Conservation (phyloP, 2,113 vertebrate genomes). For the Campylorhamphus procurvoides region DNA sequence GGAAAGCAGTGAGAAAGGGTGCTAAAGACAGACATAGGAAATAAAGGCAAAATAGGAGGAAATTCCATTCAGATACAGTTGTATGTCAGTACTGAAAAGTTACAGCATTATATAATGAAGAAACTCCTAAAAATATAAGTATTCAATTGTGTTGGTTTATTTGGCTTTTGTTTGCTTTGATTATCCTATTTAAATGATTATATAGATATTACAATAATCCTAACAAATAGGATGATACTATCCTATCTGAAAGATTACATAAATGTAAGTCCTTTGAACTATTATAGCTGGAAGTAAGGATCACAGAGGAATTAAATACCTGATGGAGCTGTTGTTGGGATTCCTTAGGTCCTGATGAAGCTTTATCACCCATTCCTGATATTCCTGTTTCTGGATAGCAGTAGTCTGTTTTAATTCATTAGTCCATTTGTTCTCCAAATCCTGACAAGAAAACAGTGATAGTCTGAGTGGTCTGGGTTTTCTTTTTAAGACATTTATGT, state of each 20-base stretch:
- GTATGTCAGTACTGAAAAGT: background rate
- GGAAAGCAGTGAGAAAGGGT: background rate
- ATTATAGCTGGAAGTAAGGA: background rate
- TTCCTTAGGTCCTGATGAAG: conserved; percentile 94
- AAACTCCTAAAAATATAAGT: background rate
- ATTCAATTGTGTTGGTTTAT: background rate
- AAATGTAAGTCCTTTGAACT: background rate
- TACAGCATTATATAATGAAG: background rate
- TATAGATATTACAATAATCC: background rate
- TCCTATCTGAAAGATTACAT: background rate
- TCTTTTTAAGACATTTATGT: background rate
- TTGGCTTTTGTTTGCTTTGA: background rate
- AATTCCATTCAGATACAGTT: background rate
- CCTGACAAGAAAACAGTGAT: conserved; percentile 70
- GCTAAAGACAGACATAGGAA: background rate
- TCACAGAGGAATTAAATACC: conserved; percentile 71
- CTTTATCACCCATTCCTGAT: conserved; percentile 98
- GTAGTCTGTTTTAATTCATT: conserved; percentile 94
- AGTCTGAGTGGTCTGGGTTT: background rate
- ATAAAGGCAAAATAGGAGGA: background rate
- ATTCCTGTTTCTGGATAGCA: conserved; percentile 95
- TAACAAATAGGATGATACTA: background rate
- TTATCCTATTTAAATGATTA: background rate
- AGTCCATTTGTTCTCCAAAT: conserved; percentile 94
- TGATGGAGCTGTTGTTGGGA: conserved; percentile 91